A percentile compares a stretch with the other conserved stretches of the same genome.
Conservation (phyloP, 2,113 vertebrate genomes). For the Cyanistes caeruleus region DNA sequence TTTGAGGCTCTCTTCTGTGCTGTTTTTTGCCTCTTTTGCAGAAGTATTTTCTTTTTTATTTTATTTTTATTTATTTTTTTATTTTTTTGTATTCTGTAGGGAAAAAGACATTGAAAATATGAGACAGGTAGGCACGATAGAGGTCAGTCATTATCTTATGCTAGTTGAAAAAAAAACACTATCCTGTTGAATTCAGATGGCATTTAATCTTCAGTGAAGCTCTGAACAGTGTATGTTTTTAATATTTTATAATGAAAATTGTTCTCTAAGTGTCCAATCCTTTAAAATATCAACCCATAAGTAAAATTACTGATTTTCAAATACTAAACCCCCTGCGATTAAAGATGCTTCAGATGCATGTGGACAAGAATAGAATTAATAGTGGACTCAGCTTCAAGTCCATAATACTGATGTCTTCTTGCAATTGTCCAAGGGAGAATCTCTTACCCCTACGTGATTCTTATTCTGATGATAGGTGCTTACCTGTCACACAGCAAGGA, state of each 20-base stretch:
- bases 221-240: neutral
- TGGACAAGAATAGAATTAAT: neutral
- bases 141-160: neutral
- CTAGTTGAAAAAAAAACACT: neutral
- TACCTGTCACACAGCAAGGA: neutral
- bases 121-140: neutral
- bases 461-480: neutral
- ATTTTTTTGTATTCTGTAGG: neutral
- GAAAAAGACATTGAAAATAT: neutral
- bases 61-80: neutral
- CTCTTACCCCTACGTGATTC: neutral
- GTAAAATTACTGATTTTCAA: neutral
- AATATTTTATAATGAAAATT: neutral
- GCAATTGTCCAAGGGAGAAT: neutral
- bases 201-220: neutral
- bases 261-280: neutral
- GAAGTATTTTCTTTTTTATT: neutral
- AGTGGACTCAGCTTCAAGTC: neutral
- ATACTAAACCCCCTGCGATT: neutral
- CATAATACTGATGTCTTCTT: neutral
- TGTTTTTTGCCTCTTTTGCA: neutral
- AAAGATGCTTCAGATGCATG: neutral
- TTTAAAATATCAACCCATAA: neutral
- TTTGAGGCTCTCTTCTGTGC: neutral
- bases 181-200: neutral